Percentiles rank a stretch among this genome's conserved stretches.
phyloP scores from a whole-genome alignment of 2,888 invertebrate genomes.

The Eilema depressum region DNA sequence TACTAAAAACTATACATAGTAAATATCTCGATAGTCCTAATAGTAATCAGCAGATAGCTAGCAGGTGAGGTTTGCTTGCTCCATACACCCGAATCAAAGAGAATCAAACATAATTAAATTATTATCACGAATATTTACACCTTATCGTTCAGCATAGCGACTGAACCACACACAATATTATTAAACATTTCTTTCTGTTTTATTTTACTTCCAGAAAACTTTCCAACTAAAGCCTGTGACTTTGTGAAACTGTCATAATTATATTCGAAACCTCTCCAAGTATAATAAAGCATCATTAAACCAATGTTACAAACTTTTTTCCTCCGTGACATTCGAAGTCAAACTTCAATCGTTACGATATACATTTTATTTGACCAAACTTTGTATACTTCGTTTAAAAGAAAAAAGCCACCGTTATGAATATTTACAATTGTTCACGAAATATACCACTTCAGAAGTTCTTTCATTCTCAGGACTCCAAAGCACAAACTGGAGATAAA shows the following conservation, averaged over 20 bases:
- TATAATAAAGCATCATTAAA: constrained; percentile 32
- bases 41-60: no score
- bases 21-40: no score
- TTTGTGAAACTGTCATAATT: constrained; percentile 16
- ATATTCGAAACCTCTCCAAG: constrained; percentile 1
- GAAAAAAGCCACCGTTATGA: constrained; percentile 33
- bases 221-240: not conserved
- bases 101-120: no score
- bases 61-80: no score
- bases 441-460: constrained; percentile 51
- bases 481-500: constrained; percentile 50
- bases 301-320: constrained; percentile 26
- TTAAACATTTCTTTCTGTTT: not conserved
- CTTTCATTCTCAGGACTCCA: constrained; percentile 34
- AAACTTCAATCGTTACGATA: constrained; percentile 46
- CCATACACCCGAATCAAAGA: no score
- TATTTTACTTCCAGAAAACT: not conserved
- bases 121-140: no score
- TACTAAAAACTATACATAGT: no score
- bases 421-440: constrained; percentile 50
- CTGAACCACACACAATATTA: not conserved
- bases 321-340: constrained; percentile 19
- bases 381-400: constrained; percentile 33
- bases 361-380: constrained; percentile 45
- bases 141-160: not conserved